These are phyloP conservation scores for Pheucticus melanocephalus DNA, from an alignment of 2,113 vertebrate species.

Conservation along the genomic window DNA sequence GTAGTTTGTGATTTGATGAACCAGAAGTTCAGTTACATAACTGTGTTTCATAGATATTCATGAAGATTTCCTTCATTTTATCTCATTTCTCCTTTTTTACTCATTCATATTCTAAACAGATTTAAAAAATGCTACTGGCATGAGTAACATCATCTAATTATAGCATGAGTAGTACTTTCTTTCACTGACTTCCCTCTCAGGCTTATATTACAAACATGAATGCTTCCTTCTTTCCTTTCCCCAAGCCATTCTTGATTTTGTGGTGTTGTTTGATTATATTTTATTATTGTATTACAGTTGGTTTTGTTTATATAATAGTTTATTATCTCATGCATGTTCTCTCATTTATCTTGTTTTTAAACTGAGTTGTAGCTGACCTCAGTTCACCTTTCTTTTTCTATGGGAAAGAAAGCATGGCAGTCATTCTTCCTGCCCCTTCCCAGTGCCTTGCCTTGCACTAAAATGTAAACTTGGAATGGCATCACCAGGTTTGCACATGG, in stretches of 20 bases:
- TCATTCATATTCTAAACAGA: neutral
- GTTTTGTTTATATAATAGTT: neutral
- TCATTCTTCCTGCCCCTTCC: neutral
- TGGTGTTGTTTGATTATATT: neutral
- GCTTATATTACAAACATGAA: neutral
- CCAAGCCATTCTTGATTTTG: neutral
- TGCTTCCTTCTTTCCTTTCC: neutral
- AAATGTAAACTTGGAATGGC: neutral
- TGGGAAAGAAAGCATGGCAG: neutral
- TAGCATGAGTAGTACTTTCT: neutral
- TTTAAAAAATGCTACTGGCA: neutral
- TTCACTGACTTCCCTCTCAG: neutral
- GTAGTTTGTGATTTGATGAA: neutral
- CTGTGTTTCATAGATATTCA: neutral
- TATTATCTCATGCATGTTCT: neutral
- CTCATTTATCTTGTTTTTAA: neutral
- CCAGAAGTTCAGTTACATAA: neutral
- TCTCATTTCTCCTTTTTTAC: neutral
- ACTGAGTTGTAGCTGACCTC: neutral
- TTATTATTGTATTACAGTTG: neutral
- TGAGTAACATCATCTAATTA: neutral
- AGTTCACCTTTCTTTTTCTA: neutral
- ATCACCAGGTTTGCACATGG: neutral
- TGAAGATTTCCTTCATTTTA: neutral
- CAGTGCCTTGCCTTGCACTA: neutral